Evolutionary conservation across 2,113 vertebrate genomes (phyloP).

Genomic region (Varanus salvator): DNA sequence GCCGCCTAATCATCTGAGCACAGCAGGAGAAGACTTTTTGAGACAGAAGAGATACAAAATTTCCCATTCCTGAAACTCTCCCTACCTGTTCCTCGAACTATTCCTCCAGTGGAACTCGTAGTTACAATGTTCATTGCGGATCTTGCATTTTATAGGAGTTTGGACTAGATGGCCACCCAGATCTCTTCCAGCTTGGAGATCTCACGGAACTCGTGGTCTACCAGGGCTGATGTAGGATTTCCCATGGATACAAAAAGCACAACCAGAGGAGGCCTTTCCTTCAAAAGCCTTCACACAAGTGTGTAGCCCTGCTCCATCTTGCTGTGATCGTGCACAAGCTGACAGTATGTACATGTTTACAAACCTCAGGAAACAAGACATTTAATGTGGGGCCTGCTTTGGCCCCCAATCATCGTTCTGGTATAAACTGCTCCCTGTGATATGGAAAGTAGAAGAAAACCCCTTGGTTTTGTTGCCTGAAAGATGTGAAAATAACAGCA

Average conservation of each 20-base stretch:
- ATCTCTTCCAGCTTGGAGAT: background rate
- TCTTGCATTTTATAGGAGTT: background rate
- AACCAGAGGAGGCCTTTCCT: background rate
- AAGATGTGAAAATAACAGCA: rapidly evolving
- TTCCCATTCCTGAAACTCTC: no score
- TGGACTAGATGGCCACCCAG: background rate
- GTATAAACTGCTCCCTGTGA: rapidly evolving
- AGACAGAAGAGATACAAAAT: no score
- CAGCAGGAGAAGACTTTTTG: no score
- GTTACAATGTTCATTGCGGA: background rate
- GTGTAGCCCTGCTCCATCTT: no score
- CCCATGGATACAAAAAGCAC: no score
- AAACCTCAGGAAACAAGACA: background rate
- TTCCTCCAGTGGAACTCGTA: background rate
- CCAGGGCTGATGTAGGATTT: background rate
- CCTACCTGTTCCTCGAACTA: no score
- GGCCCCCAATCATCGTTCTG: background rate
- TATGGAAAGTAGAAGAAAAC: rapidly evolving
- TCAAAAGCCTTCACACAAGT: no score
- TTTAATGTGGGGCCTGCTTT: background rate
- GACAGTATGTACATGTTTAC: background rate
- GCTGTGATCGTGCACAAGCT: no score
- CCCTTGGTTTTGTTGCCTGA: background rate
- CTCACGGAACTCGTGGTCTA: background rate
- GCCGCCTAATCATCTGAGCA: no score